These are phyloP conservation scores for Falco concolor DNA, from an alignment of 2,797 vertebrate genomes.

Conservation along the genomic window DNA sequence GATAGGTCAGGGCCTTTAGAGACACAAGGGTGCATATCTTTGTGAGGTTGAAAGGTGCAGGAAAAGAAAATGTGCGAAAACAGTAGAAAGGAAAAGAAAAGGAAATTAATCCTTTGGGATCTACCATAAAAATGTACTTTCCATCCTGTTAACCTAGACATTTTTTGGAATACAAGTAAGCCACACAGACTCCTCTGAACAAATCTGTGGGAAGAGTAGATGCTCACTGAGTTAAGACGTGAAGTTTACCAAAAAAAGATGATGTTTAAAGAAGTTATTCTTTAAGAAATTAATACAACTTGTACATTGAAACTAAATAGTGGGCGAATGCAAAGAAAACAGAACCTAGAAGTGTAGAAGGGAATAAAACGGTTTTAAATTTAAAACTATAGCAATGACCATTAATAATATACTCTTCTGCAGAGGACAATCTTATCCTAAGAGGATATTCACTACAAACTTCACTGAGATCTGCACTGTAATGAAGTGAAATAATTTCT, in stretches of 20 bases:
- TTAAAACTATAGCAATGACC: not conserved
- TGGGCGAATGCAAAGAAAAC: not conserved
- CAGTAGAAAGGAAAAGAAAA: not conserved
- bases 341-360: not conserved
- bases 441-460: not conserved
- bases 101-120: not conserved
- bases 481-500: conserved; percentile 22
- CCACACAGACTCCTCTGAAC: not conserved
- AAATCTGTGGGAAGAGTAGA: not conserved
- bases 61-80: not conserved
- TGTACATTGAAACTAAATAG: not conserved
- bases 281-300: not conserved
- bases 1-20: not conserved
- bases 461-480: not conserved
- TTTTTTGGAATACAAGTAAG: not conserved
- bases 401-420: not conserved
- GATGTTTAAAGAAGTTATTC: not conserved
- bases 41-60: not conserved
- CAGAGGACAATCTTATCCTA: not conserved
- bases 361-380: not conserved
- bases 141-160: not conserved
- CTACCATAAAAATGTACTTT: not conserved
- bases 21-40: not conserved
- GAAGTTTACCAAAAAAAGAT: no score
- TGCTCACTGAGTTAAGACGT: not conserved